Evolutionary conservation across 2,113 vertebrate genomes (phyloP), one percentile per base, ranked within the genome.

Genomic region (Malaclemys terrapin): DNA sequence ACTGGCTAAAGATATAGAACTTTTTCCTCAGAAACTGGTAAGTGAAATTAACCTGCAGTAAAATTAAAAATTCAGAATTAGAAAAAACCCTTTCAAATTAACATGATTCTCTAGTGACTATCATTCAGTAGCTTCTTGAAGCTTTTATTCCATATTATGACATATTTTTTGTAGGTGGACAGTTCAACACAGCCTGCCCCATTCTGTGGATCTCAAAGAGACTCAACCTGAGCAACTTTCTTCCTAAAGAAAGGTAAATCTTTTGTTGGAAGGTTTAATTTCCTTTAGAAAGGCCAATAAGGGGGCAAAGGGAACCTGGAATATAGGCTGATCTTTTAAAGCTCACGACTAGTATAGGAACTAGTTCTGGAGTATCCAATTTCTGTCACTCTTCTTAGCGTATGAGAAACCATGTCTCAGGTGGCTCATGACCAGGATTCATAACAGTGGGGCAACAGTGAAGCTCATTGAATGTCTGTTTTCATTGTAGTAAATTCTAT

Each of bases 1-100:
- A 99, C 91, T 99, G 99, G 94, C 99, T 99, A 98, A 99, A 99
- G 97, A 99, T 99, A 97, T 99, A 99, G 95, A 99, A 99, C 94
- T 99, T 99, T 97, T 99, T 99, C 90, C 99, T 99, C 96, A 99
- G 98, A 98, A 99, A 99, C 87, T 99, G 99, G 97, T 99, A 99
- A 53, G 99, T 99, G 96, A 99, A 99, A 97, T 99, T 99, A 80
- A 99, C 99, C 99, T 99, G 96, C 50, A 50, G 75, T 12, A 94
- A 89, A 95, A 85, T 90, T 4, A 89, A 90, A 56, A 38, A 94
- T 31, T 90, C 6, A 92, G 83, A 94, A 84, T 72, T 35, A 95
- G 57, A 25, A 78, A 78, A 91, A 78, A n/a, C 31, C 10, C 24
- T 20, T n/a, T 19, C 45, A 49, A 80, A 95, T 10, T 49, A 47